Evolutionary conservation across 2,888 invertebrate species (phyloP), one percentile per base, ranked within the genome.

Genomic region (Lochmaea crataegi): DNA sequence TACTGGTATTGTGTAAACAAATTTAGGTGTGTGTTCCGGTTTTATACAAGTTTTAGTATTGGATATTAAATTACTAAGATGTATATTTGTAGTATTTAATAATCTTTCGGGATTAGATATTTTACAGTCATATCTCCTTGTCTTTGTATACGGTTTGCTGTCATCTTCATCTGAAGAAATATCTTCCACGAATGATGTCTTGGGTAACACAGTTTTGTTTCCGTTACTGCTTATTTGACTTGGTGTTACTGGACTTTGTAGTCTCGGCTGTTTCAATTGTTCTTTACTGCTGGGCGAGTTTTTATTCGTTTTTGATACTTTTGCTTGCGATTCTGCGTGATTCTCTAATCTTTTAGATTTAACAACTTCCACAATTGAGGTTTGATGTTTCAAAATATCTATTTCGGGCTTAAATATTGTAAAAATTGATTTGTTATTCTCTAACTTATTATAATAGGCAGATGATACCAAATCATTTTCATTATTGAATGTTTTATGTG

Each of bases 81-180:
- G 11, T 6, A 58, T 5, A 12, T 58, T 58, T 12, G 26, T 3
- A 16, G 1, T n/a, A 0, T 58, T 26, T 6, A 58, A 58, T 6
- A 26, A 58, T 32, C 32, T 26, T n/a, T 58, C 58, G 2, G 32
- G 1, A 9, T 58, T 32, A 6, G 26, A 32, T 32, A 58, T 32
- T 14, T 11, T 58, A 4, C n/a, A 0, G 16, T 58, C 58, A 26
- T 58, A 58, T 6, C 58, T 32, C 9, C 32, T 32, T 58, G 14
- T 58, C 26, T 58, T 26, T 2, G 26, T 14, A 68, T 45, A 57
- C 1, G 71, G 58, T 16, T 45, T 64, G 4, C n/a, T 14, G 16
- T 56, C 51, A 14, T 75, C 75, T 26, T 75, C 75, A 9, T 72
- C 75, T 7, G 72, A 74, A 14, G 74, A 75, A 65, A 75, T 75